Base-by-base conservation (phyloP, 2,113 vertebrate species). In the Tetrao urogallus region DNA sequence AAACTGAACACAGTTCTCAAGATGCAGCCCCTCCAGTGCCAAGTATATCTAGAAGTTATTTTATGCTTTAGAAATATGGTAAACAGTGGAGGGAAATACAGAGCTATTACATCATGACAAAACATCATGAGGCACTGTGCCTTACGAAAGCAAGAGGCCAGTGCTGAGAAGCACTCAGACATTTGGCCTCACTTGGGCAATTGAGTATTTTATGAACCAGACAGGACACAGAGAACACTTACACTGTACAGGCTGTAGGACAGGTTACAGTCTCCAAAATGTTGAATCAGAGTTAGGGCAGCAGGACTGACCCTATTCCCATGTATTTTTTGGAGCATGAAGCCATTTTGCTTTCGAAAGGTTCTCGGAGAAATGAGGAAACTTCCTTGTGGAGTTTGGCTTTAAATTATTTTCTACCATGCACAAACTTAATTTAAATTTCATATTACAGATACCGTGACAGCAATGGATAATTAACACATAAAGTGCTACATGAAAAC, bases 391-490 rank as follows among this genome's bases (percentile, higher is more conserved):
- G 60, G 25, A 60, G 6, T 43, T 82, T 64, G 30, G 27, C 54
- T 79, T 27, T 70, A 82, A 81, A 84, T 45, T 9, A 69, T 11
- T 70, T 86, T 70, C 25, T 72, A 13, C 43, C 7, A 1, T 17
- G 84, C 34, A 69, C 4, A 91, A 85, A 87, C 27, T 76, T 67
- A 73, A 61, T 79, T 87, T 76, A 84, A 94, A 54, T 18, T n/a
- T 82, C 27, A 3, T 58, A 70, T 60, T 63, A 91, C 56, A 80
- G 78, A 63, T 50, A 93, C 7, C 11, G 79, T 79, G 78, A 89
- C 86, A 92, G 67, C 30, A 93, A n/a, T 21, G 22, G 71, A 80
- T 82, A 95, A 92, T 77, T 85, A 92, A 86, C 42, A 52, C 64
- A 77, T 74, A 93, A 92, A 80, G 56, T 43, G 45, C 66, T 85